Evolutionary conservation across 2,888 invertebrate genomes (phyloP).

Genomic region (Drosophila robusta): DNA sequence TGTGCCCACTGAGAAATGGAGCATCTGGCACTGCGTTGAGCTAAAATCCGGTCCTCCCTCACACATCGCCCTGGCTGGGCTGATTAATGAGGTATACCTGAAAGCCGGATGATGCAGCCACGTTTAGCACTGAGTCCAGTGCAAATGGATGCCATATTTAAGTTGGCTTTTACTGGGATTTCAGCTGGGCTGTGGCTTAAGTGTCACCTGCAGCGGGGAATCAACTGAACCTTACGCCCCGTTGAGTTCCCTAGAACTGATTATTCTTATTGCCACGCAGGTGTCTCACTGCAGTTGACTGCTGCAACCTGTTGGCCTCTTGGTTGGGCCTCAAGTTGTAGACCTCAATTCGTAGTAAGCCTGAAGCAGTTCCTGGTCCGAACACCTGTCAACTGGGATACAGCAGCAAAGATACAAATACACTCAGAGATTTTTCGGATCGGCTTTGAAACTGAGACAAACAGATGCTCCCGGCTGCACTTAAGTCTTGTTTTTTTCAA

Average conservation of each 20-base stretch:
- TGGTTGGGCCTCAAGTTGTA: background rate
- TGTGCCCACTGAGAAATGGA: too few relatives aligned
- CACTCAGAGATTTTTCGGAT: background rate
- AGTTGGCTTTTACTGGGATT: background rate
- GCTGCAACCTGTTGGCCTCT: background rate
- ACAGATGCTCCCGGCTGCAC: too few relatives aligned
- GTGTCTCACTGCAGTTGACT: background rate
- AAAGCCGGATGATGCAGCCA: slow-evolving; percentile 3
- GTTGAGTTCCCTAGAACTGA: background rate
- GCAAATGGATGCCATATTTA: background rate
- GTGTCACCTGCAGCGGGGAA: background rate
- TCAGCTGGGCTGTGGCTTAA: too few relatives aligned
- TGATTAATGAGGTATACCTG: too few relatives aligned
- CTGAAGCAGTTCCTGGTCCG: background rate
- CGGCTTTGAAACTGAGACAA: too few relatives aligned
- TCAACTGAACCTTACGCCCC: background rate
- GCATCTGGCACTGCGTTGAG: too few relatives aligned
- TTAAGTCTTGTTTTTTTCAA: too few relatives aligned
- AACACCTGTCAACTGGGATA: too few relatives aligned
- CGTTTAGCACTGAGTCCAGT: background rate
- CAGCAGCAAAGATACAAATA: background rate
- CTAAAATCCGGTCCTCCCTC: too few relatives aligned
- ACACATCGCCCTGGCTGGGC: too few relatives aligned
- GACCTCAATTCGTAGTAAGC: too few relatives aligned
- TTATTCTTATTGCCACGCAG: too few relatives aligned